Percentiles rank a stretch among this genome's conserved stretches.
phyloP scores from a whole-genome alignment of 2,888 invertebrate species.

The Diadegma fenestrale region DNA sequence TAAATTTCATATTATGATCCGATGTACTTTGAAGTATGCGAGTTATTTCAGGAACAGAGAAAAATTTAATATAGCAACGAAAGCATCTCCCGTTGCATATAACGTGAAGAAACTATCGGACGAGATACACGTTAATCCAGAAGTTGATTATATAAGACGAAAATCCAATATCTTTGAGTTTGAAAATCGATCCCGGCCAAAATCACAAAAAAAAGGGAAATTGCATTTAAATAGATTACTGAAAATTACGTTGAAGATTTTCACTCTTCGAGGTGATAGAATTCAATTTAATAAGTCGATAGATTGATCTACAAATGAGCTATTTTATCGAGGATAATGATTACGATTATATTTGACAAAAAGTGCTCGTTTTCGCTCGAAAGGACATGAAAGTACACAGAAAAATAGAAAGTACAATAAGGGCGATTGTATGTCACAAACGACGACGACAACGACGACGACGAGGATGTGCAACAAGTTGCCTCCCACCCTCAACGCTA shows the following conservation, averaged over 20 bases:
- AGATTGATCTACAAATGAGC: slow-evolving; percentile 20
- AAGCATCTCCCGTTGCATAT: neutral
- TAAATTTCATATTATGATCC: neutral
- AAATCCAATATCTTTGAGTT: neutral
- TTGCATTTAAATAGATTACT: neutral
- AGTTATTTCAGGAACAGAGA: neutral
- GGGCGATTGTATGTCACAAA: slow-evolving; percentile 79
- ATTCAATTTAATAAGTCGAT: neutral
- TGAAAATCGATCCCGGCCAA: neutral
- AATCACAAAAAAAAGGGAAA: neutral
- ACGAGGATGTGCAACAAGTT: slow-evolving; percentile 81
- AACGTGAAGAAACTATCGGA: slow-evolving; percentile 1
- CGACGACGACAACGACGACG: slow-evolving; percentile 53
- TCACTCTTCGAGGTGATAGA: neutral
- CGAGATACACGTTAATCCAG: neutral
- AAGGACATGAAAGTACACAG: slow-evolving; percentile 39
- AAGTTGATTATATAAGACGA: too few species aligned
- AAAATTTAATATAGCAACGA: slow-evolving; percentile 2
- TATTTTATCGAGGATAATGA: slow-evolving; percentile 42
- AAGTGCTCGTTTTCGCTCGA: slow-evolving; percentile 39
- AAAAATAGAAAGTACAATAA: slow-evolving; percentile 42
- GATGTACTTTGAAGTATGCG: neutral
- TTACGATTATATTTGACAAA: slow-evolving; percentile 8
- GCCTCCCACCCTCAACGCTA: slow-evolving; percentile 73
- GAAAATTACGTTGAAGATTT: neutral